Base-by-base conservation (phyloP, 2,113 vertebrate species). In the Xerus inauris region DNA sequence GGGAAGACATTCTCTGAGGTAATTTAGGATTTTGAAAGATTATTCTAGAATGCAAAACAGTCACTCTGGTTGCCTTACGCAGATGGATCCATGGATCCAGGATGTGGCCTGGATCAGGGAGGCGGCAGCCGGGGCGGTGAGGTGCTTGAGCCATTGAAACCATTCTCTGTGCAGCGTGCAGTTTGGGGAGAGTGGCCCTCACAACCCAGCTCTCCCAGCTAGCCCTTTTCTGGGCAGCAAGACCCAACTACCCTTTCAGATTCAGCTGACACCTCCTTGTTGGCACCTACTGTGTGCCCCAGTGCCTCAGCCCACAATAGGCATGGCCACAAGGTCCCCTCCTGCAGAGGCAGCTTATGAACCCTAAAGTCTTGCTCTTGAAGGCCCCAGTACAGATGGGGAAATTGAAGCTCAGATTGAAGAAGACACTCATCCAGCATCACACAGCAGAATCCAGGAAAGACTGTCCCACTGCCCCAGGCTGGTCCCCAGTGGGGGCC, bases 1-100 rank as follows among this genome's bases (percentile, higher is more conserved):
- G n/a, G 28, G 71, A 24, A 5, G 32, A 12, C 6, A 17, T 64
- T 91, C 51, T 83, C 32, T 30, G 6, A 40, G 35, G 51, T 79
- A 45, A 79, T 49, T 77, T 92, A 73, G 28, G 51, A 72, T 73
- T 67, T 75, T 94, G 42, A 75, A 69, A 82, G 30, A 40, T 73
- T 42, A 9, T 32, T 90, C 26, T 67, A 57, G 57, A 49, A 80
- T 85, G 59, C 24, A 45, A 40, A 73, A 89, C 51, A 35, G 30
- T 72, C 40, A 10, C 13, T 73, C 64, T 67, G 59, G 51, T 7
- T 22, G 35, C 71, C n/a, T 0, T 20, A 26, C 11, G 20, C 32
- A 69, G 30, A n/a, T 1, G 8, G 89, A 28, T 10, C 26, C 24
- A 22, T 6, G 22, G 32, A 35, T 75, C 16, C 28, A 38, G 26